Percentiles rank a stretch among this genome's conserved stretches.
Conservation (phyloP, 2,888 invertebrate genomes). For the Poecilobothrus nobilitatus region DNA sequence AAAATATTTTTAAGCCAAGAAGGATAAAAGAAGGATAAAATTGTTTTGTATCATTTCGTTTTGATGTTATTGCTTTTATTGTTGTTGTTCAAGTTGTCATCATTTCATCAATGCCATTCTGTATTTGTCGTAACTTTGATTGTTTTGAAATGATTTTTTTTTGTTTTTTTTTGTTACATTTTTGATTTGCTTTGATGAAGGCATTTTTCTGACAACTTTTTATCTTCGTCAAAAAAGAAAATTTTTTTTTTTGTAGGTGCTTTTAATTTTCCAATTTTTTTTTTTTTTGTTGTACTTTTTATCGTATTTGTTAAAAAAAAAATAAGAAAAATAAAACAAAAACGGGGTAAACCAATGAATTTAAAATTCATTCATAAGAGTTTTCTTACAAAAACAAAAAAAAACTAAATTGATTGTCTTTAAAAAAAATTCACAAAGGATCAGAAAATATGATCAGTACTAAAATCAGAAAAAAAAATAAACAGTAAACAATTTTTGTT, state of each 20-base stretch:
- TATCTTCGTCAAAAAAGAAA: neutral
- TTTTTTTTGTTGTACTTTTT: neutral
- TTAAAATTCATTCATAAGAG: constrained; percentile 2
- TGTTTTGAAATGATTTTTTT: neutral
- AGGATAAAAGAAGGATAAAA: neutral
- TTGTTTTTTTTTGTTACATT: neutral
- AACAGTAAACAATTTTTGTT: neutral
- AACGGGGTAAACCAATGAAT: too few species aligned
- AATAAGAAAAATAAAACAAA: too few species aligned
- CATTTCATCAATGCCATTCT: neutral
- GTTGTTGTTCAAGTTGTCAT: neutral
- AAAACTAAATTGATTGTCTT: neutral
- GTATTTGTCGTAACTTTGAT: neutral
- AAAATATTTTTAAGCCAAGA: neutral
- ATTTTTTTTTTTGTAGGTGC: neutral
- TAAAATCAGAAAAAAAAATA: neutral
- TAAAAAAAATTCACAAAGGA: neutral
- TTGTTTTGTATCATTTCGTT: neutral
- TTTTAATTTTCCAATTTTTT: neutral
- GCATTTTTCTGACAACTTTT: constrained; percentile 4
- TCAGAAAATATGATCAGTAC: neutral
- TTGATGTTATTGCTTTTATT: neutral
- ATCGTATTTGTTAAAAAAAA: too few species aligned
- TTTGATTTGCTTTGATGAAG: neutral
- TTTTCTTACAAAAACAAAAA: neutral